These are phyloP conservation scores for Seira musarum DNA, from an alignment of 2,888 invertebrate genomes.

Conservation along the genomic window DNA sequence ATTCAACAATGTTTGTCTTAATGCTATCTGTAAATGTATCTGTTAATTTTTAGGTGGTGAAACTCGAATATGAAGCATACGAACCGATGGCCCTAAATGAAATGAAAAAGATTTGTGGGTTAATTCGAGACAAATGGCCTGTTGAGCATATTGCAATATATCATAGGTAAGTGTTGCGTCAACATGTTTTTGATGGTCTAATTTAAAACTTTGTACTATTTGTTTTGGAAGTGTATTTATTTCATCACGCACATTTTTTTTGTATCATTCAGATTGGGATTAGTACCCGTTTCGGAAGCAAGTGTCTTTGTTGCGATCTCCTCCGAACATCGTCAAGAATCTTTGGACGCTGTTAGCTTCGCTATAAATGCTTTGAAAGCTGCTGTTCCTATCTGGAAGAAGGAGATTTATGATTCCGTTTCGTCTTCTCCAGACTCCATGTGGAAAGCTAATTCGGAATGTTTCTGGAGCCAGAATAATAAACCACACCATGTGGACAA, in stretches of 20 bases:
- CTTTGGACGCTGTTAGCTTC: conserved; percentile 85
- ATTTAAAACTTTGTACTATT: no score
- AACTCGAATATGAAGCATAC: conserved; percentile 94
- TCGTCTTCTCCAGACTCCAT: conserved; percentile 80
- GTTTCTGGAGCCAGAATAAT: conserved; percentile 59
- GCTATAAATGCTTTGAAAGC: conserved; percentile 90
- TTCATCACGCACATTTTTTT: no score
- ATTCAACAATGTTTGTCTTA: no score
- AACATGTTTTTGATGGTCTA: no score
- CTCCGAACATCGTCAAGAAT: conserved; percentile 87
- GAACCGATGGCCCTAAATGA: conserved; percentile 91
- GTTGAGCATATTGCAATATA: conserved; percentile 87
- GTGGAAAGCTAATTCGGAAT: conserved; percentile 76
- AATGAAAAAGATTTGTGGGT: conserved; percentile 83
- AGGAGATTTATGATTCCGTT: conserved; percentile 85
- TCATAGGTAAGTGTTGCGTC: conserved; percentile 83
- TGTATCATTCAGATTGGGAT: conserved; percentile 78
- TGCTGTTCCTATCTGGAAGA: conserved; percentile 96
- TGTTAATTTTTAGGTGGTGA: conserved; percentile 78
- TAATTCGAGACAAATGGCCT: conserved; percentile 83
- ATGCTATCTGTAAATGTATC: neutral
- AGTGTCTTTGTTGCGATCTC: conserved; percentile 93
- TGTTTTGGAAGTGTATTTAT: no score
- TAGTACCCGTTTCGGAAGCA: conserved; percentile 87
- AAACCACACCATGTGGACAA: neutral